Conservation (phyloP, 2,888 invertebrate species). For the Zele albiditarsus region DNA sequence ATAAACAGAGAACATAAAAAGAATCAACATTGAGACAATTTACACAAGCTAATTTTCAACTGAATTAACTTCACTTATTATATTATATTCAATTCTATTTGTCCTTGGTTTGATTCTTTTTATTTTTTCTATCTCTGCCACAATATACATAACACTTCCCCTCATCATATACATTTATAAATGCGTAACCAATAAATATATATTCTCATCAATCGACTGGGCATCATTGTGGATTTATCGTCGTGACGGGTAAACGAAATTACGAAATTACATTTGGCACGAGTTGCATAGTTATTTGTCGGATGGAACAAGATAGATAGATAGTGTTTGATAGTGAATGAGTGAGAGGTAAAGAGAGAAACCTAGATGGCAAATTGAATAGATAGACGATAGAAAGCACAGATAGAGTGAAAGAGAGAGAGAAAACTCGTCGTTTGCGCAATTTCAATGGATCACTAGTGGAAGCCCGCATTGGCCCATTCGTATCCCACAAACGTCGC, state of each 20-base stretch:
- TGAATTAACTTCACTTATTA: background rate
- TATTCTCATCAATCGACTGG: constrained; percentile 2
- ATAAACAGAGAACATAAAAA: background rate
- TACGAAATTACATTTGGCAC: constrained; percentile 30
- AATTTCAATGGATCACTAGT: constrained; percentile 39
- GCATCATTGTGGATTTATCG: constrained; percentile 20
- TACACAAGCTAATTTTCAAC: background rate
- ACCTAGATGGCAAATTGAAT: background rate
- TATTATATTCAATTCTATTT: background rate
- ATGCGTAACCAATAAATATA: background rate
- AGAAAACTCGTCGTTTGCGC: constrained; percentile 24
- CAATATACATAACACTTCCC: background rate
- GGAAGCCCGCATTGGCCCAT: constrained; percentile 37
- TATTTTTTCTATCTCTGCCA: background rate
- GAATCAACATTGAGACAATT: background rate
- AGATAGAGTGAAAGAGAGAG: background rate
- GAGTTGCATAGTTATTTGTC: constrained; percentile 28
- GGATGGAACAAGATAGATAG: constrained; percentile 4
- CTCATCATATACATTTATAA: background rate
- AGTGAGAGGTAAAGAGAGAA: background rate
- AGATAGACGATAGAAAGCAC: background rate
- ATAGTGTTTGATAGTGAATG: background rate
- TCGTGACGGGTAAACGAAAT: constrained; percentile 25
- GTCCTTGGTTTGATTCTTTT: background rate
- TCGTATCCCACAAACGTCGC: constrained; percentile 43